These are phyloP conservation scores for Fregata magnificens DNA, from an alignment of 2,113 vertebrate species.

Conservation along the genomic window DNA sequence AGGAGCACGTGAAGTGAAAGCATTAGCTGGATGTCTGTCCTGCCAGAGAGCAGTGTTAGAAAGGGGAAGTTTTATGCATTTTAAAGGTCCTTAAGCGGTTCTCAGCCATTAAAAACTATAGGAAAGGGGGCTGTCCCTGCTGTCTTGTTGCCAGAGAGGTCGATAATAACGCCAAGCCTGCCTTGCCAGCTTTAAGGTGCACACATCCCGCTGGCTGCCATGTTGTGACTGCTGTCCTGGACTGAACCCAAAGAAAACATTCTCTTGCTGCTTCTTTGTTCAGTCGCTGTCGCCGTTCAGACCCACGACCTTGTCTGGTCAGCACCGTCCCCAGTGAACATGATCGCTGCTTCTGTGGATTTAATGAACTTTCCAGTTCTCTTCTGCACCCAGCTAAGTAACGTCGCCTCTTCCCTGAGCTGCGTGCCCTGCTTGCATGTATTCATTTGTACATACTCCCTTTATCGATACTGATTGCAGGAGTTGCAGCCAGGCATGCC, in stretches of 20 bases:
- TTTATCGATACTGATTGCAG: background rate
- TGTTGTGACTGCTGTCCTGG: conserved; percentile 1
- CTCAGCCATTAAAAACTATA: background rate
- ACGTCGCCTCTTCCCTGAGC: background rate
- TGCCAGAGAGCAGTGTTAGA: background rate
- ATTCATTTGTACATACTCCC: background rate
- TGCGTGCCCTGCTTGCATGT: background rate
- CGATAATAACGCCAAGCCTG: background rate
- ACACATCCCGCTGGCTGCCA: background rate
- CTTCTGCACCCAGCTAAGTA: background rate
- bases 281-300: background rate
- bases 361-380: conserved; percentile 40
- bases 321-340: background rate
- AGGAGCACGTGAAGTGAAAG: background rate
- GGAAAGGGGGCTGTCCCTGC: background rate
- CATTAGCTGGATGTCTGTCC: background rate
- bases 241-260: conserved; percentile 24
- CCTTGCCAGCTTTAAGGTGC: background rate
- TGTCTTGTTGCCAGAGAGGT: background rate
- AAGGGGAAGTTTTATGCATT: background rate
- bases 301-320: background rate
- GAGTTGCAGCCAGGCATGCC: background rate
- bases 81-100: background rate
- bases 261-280: background rate
- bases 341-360: background rate